phyloP scores from a whole-genome alignment of 2,113 vertebrate genomes.

The Melanostigma gelatinosum region DNA sequence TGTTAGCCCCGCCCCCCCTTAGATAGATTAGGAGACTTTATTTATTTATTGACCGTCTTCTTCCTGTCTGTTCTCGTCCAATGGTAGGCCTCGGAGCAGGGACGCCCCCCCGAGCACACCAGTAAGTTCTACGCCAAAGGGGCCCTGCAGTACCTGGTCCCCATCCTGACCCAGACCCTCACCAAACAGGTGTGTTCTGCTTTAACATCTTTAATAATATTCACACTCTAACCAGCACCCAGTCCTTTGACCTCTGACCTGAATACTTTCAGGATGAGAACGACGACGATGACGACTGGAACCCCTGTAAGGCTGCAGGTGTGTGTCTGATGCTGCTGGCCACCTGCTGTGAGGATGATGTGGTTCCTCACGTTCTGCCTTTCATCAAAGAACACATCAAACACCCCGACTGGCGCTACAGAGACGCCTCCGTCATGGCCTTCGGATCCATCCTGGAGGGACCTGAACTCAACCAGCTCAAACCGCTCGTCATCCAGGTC shows the following conservation, averaged over 20 bases:
- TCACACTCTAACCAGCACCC: neutral
- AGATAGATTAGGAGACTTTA: no score
- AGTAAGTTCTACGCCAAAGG: conserved; percentile 99
- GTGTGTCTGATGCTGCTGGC: conserved; percentile 98
- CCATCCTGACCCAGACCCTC: conserved; percentile 96
- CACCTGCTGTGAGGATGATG: conserved; percentile 98
- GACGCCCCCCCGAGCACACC: conserved; percentile 96
- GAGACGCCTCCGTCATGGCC: conserved; percentile 98
- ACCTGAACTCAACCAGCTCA: conserved; percentile 95
- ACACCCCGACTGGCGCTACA: conserved; percentile 93
- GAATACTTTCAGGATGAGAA: conserved; percentile 89
- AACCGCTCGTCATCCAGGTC: conserved; percentile 96
- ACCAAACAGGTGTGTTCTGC: conserved; percentile 86
- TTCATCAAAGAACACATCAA: conserved; percentile 99
- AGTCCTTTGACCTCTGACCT: neutral
- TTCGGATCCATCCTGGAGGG: conserved; percentile 98
- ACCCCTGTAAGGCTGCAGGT: conserved; percentile 96
- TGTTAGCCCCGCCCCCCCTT: neutral
- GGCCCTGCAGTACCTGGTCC: conserved; percentile 96
- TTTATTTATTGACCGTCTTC: neutral
- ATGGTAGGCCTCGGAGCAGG: conserved; percentile 94
- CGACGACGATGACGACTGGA: conserved; percentile 98
- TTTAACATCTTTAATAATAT: neutral
- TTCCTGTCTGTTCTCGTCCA: neutral
- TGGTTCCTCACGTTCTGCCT: conserved; percentile 96